Conservation (phyloP, 2,113 vertebrate species). For the Mellivora capensis region DNA sequence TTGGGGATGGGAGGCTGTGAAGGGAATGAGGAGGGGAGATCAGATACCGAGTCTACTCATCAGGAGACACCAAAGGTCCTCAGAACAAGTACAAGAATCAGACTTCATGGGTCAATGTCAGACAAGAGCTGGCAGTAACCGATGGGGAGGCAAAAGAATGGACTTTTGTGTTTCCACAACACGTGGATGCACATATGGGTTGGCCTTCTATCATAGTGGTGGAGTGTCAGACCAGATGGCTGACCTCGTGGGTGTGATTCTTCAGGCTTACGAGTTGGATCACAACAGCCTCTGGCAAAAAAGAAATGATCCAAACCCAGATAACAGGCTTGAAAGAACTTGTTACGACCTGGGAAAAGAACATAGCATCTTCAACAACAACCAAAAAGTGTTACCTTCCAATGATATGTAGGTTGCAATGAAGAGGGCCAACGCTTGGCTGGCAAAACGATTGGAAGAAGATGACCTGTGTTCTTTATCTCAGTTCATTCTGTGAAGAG, state of each 20-base stretch:
- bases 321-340: background rate
- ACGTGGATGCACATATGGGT: accelerated
- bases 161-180: background rate
- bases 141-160: background rate
- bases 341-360: background rate
- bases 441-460: background rate
- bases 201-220: background rate
- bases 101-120: background rate
- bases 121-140: background rate
- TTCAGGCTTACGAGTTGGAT: background rate
- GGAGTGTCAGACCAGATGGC: background rate
- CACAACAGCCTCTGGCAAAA: background rate
- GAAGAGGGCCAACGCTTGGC: background rate
- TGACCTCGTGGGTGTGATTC: background rate
- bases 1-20: background rate
- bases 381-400: background rate
- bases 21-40: background rate
- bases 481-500: background rate
- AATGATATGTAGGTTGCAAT: background rate
- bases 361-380: background rate
- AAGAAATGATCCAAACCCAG: background rate
- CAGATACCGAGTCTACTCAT: background rate
- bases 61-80: background rate
- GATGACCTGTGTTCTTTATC: background rate
- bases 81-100: background rate